These are phyloP conservation scores for Garra rufa DNA, from an alignment of 2,113 vertebrate species.

Conservation along the genomic window DNA sequence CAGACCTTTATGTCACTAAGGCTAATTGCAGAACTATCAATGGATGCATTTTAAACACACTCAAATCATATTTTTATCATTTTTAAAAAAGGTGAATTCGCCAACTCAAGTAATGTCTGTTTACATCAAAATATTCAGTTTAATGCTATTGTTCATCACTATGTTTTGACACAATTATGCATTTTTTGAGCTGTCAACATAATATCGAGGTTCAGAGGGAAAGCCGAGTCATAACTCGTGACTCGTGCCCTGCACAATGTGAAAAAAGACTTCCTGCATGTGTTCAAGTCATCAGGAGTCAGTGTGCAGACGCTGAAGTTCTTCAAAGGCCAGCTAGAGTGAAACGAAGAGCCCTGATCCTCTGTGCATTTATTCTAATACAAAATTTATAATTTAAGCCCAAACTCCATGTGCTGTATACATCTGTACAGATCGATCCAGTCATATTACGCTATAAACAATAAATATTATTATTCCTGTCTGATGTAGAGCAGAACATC, in stretches of 20 bases:
- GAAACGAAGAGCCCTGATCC: neutral
- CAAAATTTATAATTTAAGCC: neutral
- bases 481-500: neutral
- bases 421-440: neutral
- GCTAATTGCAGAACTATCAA: neutral
- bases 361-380: neutral
- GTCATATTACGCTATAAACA: slow-evolving; percentile 12
- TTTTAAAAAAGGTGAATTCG: neutral
- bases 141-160: neutral
- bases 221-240: neutral
- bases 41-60: neutral
- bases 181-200: neutral
- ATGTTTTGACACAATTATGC: neutral
- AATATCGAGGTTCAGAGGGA: neutral
- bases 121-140: neutral
- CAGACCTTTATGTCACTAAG: no score
- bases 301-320: neutral
- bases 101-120: neutral
- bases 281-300: slow-evolving; percentile 35
- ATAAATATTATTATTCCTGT: neutral
- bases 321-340: neutral
- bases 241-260: neutral
- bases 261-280: slow-evolving; percentile 10
- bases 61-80: neutral
- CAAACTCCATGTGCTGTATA: neutral